Base-by-base conservation (phyloP, 2,113 vertebrate genomes). In the Mus spicilegus region DNA sequence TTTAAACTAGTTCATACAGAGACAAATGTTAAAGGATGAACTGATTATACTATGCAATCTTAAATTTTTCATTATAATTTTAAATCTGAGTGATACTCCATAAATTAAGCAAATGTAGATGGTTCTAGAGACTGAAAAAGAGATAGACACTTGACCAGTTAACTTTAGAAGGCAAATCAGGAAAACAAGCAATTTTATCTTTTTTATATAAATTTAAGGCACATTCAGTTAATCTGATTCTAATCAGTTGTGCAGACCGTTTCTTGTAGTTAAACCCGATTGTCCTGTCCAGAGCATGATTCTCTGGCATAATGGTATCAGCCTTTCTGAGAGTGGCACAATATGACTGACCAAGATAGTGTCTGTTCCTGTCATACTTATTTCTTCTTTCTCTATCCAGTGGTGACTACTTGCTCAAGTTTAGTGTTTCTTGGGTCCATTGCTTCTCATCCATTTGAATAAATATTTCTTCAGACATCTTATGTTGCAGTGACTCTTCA, bases 401-500 rank as follows among this genome's bases (percentile, higher is more conserved):
- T 42, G 22, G 9, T 65, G 49, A 76, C 72, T 28, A 42, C 24
- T 65, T 61, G 12, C 7, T 58, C 26, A 9, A 75, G 28, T 76
- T 77, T 61, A 58, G 0, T 85, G 7, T 65, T 93, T 89, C 49
- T 80, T 39, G 54, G 84, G 75, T 93, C 51, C 76, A 67, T 11
- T 13, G 30, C 20, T 89, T 78, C 51, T 54, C 10, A 56, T 65
- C 87, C 89, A 63, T 94, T 84, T 96, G 88, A 93, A 77, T 96
- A 97, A 95, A 70, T 76, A 88, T 39, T 80, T 94, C 24, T 77
- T 61, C n/a, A 82, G 54, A 42, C 0, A 26, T 90, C 22, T 75
- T 72, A 6, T 28, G 17, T 22, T 20, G 30, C 77, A 90, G 28
- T n/a, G 24, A 96, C 19, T 82, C 67, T 24, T 94, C 84, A 87